Base-by-base conservation (phyloP, 2,113 vertebrate genomes). In the Hemibagrus wyckioides region DNA sequence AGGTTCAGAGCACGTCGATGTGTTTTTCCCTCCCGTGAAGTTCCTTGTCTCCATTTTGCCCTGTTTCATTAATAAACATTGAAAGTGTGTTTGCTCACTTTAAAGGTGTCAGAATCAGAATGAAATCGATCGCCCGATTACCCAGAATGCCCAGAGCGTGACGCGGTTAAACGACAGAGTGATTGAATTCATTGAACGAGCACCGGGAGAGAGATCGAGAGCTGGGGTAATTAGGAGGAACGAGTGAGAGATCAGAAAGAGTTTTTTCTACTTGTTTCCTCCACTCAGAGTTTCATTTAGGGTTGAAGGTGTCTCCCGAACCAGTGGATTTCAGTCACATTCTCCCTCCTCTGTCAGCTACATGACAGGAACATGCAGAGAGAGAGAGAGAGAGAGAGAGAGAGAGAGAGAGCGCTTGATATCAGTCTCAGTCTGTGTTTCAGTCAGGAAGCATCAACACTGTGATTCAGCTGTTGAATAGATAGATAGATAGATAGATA, bases 121-220 rank as follows among this genome's bases (percentile, higher is more conserved):
- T 25, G 1, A 39, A 59, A 81, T 81, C 23, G 79, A 81, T 81
- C 33, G 19, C 44, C 65, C 80, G 87, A 87, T 85, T 87, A 83
- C 57, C 15, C 65, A 80, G 80, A 82, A 67, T 69, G 56, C 61
- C 61, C 52, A 21, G 28, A 83, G 82, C 39, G 13, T 63, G 48
- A 30, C 36, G 67, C 30, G 36, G 85, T 79, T 76, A 56, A 80
- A 77, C 76, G 39, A 88, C 86, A 44, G n/a, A 39, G 67, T 80
- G 61, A 85, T 85, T 85, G 82, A 85, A 80, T 81, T 88, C 14
- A 48, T 80, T 59, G 54, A 81, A 25, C 30, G 50, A 59, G 54
- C 79, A 28, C 19, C 19, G 21, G 23, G 56, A 59, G 54, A 7
- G 56, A 39, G 54, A 39, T 10, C 10, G 21, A 39, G 10, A 17